phyloP scores from a whole-genome alignment of 2,888 invertebrate species.

The Drosophila quasianomalipes region DNA sequence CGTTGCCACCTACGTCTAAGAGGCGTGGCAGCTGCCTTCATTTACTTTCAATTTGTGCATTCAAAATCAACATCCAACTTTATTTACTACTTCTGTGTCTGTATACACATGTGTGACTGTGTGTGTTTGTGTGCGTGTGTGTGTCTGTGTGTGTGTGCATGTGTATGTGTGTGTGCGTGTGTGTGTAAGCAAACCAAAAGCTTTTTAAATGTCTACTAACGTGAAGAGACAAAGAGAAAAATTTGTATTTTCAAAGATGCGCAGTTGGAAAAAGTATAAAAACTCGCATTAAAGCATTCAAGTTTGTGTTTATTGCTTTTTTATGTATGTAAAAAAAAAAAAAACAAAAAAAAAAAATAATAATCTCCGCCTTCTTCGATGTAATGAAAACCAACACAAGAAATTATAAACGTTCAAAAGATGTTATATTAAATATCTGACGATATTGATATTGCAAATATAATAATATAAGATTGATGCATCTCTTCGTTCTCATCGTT shows the following conservation, averaged over 20 bases:
- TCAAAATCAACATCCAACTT: conserved; percentile 32
- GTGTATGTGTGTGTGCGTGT: conserved; percentile 5
- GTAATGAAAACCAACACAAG: not conserved
- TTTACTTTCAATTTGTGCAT: conserved; percentile 36
- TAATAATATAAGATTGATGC: not conserved
- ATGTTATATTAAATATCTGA: not conserved
- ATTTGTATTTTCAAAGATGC: not conserved
- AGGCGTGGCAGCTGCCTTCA: conserved; percentile 27
- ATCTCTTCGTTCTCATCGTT: not conserved
- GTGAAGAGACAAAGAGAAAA: not conserved
- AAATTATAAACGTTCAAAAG: not conserved
- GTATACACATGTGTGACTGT: conserved; percentile 19
- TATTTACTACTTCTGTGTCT: conserved; percentile 47
- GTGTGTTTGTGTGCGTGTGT: conserved; percentile 8
- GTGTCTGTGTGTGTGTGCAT: conserved; percentile 12
- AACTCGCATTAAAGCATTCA: not conserved
- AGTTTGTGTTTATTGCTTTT: not conserved
- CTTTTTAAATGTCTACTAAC: conserved; percentile 62
- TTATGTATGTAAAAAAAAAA: not conserved
- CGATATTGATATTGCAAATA: not conserved
- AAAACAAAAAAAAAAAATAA: not conserved
- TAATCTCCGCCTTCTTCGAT: conserved; percentile 2
- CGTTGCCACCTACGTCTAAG: conserved; percentile 89
- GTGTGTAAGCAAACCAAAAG: conserved; percentile 19
- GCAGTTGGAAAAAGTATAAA: not conserved